These are phyloP conservation scores for Mobula birostris DNA, from an alignment of 2,113 vertebrate species.

Conservation along the genomic window DNA sequence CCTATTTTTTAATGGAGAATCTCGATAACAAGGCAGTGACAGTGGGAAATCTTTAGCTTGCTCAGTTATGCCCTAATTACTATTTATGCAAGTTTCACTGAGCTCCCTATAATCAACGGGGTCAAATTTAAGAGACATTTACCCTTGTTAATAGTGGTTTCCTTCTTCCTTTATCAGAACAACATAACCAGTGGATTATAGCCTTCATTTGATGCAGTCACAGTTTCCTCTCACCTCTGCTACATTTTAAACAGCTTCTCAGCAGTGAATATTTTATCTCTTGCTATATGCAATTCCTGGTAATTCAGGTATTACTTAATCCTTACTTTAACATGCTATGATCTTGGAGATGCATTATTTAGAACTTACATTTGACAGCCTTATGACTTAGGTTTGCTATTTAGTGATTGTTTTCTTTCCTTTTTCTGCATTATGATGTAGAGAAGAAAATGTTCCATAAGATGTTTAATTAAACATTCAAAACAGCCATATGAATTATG, in stretches of 20 bases:
- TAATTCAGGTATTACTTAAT: not conserved
- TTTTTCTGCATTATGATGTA: not conserved
- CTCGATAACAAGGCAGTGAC: not conserved
- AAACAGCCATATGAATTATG: not conserved
- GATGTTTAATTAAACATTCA: slow-evolving; percentile 4
- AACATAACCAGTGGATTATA: not conserved
- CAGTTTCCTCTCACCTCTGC: not conserved
- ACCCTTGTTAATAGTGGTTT: not conserved
- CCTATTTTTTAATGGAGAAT: not conserved
- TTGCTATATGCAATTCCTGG: too few relatives aligned
- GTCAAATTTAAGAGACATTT: not conserved
- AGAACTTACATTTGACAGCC: not conserved
- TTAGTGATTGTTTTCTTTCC: not conserved
- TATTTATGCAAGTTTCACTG: not conserved
- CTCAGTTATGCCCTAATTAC: not conserved
- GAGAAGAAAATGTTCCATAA: not conserved
- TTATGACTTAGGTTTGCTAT: not conserved
- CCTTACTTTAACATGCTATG: not conserved
- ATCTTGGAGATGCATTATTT: not conserved
- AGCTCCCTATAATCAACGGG: not conserved
- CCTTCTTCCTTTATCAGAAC: not conserved
- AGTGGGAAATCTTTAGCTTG: not conserved
- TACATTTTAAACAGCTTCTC: not conserved
- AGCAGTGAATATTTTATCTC: not conserved
- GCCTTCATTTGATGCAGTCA: not conserved